These are phyloP conservation scores for Pseudoatta argentina DNA, from an alignment of 1,140 invertebrate species.

Conservation along the genomic window DNA sequence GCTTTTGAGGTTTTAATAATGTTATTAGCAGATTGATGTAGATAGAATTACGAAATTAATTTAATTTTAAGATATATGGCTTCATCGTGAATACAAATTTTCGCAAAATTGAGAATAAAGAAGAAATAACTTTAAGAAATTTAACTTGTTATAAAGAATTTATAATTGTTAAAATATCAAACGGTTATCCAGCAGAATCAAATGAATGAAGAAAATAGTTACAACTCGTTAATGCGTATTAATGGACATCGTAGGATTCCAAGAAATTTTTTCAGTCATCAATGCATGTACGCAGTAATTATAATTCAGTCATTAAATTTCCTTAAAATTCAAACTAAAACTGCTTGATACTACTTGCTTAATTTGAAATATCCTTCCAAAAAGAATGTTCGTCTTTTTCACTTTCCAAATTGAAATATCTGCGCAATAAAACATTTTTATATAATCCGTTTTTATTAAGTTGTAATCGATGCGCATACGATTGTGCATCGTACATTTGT, in stretches of 20 bases:
- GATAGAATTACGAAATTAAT: neutral
- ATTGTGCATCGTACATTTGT: neutral
- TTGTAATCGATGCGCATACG: neutral
- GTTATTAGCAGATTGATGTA: neutral
- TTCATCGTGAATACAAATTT: neutral
- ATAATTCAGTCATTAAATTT: neutral
- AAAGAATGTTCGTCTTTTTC: neutral
- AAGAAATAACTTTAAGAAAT: neutral
- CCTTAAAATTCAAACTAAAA: neutral
- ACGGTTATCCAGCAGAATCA: neutral
- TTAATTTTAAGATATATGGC: neutral
- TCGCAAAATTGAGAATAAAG: neutral
- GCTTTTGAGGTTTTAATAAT: constrained; percentile 11
- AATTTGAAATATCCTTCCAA: neutral
- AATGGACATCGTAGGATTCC: neutral
- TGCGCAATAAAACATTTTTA: neutral
- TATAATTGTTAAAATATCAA: neutral
- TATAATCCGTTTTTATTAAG: neutral
- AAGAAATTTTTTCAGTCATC: neutral
- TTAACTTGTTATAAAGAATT: neutral
- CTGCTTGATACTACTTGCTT: no score
- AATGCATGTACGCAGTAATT: neutral
- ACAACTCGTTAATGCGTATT: no score
- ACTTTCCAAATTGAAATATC: constrained; percentile 22
- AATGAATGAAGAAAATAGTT: neutral